These are phyloP conservation scores for Drosophila funebris DNA, from an alignment of 1,140 invertebrate genomes.

Conservation along the genomic window DNA sequence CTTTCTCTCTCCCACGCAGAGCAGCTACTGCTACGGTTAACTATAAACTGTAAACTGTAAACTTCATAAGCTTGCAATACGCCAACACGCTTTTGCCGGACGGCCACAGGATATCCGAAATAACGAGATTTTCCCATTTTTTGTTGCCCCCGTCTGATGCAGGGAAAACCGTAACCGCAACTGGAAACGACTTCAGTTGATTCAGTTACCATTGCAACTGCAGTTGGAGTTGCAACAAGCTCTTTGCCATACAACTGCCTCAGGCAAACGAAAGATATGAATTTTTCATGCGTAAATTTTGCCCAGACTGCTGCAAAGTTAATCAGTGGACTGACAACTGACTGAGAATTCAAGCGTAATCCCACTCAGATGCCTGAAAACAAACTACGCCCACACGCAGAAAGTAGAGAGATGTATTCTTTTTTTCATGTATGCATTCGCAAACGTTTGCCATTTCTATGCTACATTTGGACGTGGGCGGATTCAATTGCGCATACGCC, in stretches of 20 bases:
- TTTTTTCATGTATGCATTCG: background rate
- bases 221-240: slow-evolving; percentile 1
- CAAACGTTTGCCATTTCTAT: slow-evolving; percentile 33
- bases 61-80: slow-evolving; percentile 12
- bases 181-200: slow-evolving; percentile 13
- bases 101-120: slow-evolving; percentile 49
- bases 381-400: background rate
- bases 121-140: slow-evolving; percentile 62
- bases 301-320: slow-evolving; percentile 46
- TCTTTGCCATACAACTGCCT: background rate
- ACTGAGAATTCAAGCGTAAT: slow-evolving; percentile 39
- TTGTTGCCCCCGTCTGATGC: too few species aligned
- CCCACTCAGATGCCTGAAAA: background rate
- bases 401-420: background rate
- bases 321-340: slow-evolving; percentile 52
- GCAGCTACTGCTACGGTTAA: background rate
- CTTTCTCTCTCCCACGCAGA: background rate
- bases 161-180: slow-evolving; percentile 30
- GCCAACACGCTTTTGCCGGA: background rate
- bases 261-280: slow-evolving; percentile 9
- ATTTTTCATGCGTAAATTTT: slow-evolving; percentile 57
- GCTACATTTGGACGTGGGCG: slow-evolving; percentile 48
- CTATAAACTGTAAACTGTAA: too few species aligned
- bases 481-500: slow-evolving; percentile 64
- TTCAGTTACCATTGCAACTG: slow-evolving; percentile 27